Evolutionary conservation across 1,140 invertebrate species (phyloP).

Genomic region (Cydia strobilella): DNA sequence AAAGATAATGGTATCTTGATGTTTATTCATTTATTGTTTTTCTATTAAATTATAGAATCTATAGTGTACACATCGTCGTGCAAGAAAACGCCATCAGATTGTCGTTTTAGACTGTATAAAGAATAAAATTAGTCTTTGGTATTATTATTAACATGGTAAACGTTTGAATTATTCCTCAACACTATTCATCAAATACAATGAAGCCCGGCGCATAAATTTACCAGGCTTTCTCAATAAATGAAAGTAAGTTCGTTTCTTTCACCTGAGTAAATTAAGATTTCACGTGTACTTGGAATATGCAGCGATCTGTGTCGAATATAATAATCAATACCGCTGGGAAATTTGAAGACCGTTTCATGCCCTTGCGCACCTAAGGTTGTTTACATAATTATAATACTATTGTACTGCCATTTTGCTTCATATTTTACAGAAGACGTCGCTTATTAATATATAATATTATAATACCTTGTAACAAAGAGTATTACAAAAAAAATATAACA

Average conservation of each 20-base stretch:
- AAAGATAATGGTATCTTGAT: background rate
- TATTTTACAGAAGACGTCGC: background rate
- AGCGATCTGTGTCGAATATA: conserved; percentile 23
- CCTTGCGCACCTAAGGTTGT: background rate
- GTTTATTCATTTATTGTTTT: too few species aligned
- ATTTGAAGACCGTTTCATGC: conserved; percentile 1
- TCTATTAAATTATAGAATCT: too few species aligned
- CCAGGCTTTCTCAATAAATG: conserved; percentile 49
- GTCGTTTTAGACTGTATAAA: too few species aligned
- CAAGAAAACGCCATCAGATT: too few species aligned
- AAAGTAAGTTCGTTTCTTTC: conserved; percentile 49
- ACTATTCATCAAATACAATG: conserved; percentile 41
- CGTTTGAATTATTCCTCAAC: too few species aligned
- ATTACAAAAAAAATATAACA: too few species aligned
- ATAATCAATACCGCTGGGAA: background rate
- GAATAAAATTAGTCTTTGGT: too few species aligned
- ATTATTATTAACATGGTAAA: too few species aligned
- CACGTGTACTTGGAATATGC: conserved; percentile 37
- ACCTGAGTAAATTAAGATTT: conserved; percentile 37
- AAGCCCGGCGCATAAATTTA: conserved; percentile 47
- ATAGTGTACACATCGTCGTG: too few species aligned
- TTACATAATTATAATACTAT: background rate
- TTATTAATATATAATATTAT: background rate
- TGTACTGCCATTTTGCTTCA: background rate
- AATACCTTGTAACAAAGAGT: too few species aligned